phyloP scores from a whole-genome alignment of 2,113 vertebrate species.

The Cottus gobio region DNA sequence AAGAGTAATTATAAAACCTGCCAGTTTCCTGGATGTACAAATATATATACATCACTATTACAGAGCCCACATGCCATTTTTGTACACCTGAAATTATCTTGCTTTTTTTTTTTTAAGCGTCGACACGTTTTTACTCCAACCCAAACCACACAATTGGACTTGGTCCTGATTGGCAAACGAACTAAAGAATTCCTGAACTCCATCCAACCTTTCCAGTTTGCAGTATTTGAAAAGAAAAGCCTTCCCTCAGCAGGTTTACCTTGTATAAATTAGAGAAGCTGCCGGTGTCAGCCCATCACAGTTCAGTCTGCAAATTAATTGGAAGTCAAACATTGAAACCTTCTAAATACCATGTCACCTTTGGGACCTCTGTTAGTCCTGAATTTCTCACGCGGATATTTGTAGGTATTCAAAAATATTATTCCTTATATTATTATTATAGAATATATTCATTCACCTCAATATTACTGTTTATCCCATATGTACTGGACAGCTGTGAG shows the following conservation, averaged over 20 bases:
- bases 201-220: neutral
- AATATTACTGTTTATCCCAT: neutral
- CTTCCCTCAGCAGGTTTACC: constrained; percentile 10
- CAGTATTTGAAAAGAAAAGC: constrained; percentile 29
- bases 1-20: neutral
- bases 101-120: neutral
- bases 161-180: neutral
- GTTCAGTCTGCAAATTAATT: neutral
- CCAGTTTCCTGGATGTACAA: neutral
- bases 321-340: neutral
- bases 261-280: constrained; percentile 35
- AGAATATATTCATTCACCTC: neutral
- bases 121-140: neutral
- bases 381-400: neutral
- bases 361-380: neutral
- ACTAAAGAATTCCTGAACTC: constrained; percentile 1
- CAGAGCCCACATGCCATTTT: neutral
- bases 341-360: neutral
- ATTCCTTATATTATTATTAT: neutral
- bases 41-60: neutral
- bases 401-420: neutral
- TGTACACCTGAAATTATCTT: neutral
- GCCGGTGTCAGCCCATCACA: neutral
- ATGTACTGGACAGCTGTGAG: constrained; percentile 5
- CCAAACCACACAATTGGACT: neutral